Evolutionary conservation across 2,113 vertebrate genomes (phyloP).

Genomic region (Sebastes fasciatus): DNA sequence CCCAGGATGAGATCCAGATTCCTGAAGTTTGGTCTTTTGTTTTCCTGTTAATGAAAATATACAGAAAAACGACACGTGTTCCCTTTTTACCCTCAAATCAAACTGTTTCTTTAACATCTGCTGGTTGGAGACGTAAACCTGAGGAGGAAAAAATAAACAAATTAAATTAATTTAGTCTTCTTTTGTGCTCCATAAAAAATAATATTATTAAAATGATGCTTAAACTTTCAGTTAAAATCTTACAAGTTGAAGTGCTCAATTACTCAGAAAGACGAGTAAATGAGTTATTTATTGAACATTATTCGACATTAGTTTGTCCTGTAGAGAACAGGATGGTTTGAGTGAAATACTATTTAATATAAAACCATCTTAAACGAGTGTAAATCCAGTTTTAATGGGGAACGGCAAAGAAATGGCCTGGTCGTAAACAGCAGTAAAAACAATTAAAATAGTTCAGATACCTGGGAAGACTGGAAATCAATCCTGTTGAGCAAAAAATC

Average conservation of each 20-base stretch:
- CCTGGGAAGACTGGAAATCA: no score
- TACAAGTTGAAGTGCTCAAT: not conserved
- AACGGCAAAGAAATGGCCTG: not conserved
- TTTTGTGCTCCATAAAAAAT: not conserved
- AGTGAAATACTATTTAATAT: not conserved
- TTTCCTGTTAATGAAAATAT: not conserved
- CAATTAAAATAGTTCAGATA: not conserved
- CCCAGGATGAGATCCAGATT: not conserved
- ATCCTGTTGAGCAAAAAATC: not conserved
- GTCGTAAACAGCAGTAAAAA: constrained; percentile 6
- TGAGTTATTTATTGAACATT: not conserved
- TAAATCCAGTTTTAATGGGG: not conserved
- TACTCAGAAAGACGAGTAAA: no score
- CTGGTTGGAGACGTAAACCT: not conserved
- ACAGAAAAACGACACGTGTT: not conserved
- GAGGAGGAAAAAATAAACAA: not conserved
- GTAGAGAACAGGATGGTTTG: not conserved
- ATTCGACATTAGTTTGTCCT: not conserved
- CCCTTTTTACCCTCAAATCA: not conserved
- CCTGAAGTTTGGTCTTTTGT: not conserved
- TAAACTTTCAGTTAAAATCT: not conserved
- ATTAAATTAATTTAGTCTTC: not conserved
- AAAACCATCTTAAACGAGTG: not conserved
- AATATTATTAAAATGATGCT: no score
- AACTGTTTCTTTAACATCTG: no score